A percentile compares a stretch with the other conserved stretches of the same genome.
Conservation (phyloP, 2,888 invertebrate species). For the Drosophila percnosoma region DNA sequence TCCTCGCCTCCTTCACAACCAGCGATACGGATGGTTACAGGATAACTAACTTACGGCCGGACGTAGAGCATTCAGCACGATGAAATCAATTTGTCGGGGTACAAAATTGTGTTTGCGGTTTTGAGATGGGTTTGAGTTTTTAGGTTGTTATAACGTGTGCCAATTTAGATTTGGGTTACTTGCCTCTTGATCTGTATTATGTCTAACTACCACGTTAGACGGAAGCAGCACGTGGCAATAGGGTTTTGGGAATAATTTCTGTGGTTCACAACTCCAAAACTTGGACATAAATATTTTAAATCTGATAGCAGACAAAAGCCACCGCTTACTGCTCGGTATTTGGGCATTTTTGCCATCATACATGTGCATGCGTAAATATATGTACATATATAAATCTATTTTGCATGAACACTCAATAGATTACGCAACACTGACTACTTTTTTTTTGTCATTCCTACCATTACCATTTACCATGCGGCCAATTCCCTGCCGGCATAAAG, state of each 20-base stretch:
- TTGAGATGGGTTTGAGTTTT: neutral
- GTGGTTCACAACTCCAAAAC: constrained; percentile 3
- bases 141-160: constrained; percentile 23
- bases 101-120: constrained; percentile 33
- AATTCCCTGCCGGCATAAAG: constrained; percentile 32
- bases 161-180: constrained; percentile 34
- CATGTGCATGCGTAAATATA: constrained; percentile 24
- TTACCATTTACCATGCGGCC: constrained; percentile 13
- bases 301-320: constrained; percentile 5
- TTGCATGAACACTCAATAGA: constrained; percentile 67
- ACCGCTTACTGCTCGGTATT: constrained; percentile 2
- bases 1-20: constrained; percentile 16
- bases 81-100: constrained; percentile 45
- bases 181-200: constrained; percentile 61
- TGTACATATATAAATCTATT: constrained; percentile 47
- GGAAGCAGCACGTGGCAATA: constrained; percentile 49
- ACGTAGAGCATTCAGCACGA: constrained; percentile 11
- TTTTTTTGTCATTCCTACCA: constrained; percentile 30
- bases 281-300: constrained; percentile 36
- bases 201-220: constrained; percentile 53
- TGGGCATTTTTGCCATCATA: constrained; percentile 22
- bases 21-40: constrained; percentile 24
- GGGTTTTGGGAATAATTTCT: constrained; percentile 10
- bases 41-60: constrained; percentile 47
- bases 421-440: constrained; percentile 55